Base-by-base conservation (phyloP, 2,797 vertebrate genomes). In the Podargus strigoides region DNA sequence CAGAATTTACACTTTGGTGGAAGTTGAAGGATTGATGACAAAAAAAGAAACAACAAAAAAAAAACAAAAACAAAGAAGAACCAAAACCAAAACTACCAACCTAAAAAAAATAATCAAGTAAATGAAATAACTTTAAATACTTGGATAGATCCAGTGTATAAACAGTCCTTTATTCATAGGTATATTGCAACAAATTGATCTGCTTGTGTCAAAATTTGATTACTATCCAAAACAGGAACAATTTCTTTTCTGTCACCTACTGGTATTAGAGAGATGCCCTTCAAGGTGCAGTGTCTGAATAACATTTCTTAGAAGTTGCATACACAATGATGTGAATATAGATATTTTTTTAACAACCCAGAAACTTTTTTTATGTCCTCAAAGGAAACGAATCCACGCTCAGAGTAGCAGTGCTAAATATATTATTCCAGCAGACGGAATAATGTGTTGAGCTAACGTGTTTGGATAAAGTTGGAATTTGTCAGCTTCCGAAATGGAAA, bases 51-150 rank as follows among this genome's bases (percentile, higher is more conserved):
- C n/a, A n/a, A n/a, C n/a, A n/a, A n/a, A 27, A 34, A 47, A 34
- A 22, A 17, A 27, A 41, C 6, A 36, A 12, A 44, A 56, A 5
- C 2, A 34, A 34, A n/a, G n/a, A n/a, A n/a, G n/a, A n/a, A 7
- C 21, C n/a, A 0, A 0, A n/a, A 47, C 6, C 10, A 21, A 36
- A 60, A 76, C 9, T 0, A 4, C 4, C 8, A 85, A 50, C 2
- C 9, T 19, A 67, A 82, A 7, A n/a, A 58, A 74, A 66, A 14
- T 3, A 42, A 16, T 42, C 8, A 49, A 7, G 24, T 8, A 17
- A 66, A 66, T 41, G 7, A 78, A 84, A 34, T 50, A 36, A 27
- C 20, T 89, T 77, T 15, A 70, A 89, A n/a, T 89, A 34, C 6
- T n/a, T 26, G 24, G 27, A 46, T 23, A 60, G 7, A 2, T 58